Percentiles rank a stretch among this genome's conserved stretches.
phyloP scores from a whole-genome alignment of 2,113 vertebrate genomes.

The Bufo gargarizans region DNA sequence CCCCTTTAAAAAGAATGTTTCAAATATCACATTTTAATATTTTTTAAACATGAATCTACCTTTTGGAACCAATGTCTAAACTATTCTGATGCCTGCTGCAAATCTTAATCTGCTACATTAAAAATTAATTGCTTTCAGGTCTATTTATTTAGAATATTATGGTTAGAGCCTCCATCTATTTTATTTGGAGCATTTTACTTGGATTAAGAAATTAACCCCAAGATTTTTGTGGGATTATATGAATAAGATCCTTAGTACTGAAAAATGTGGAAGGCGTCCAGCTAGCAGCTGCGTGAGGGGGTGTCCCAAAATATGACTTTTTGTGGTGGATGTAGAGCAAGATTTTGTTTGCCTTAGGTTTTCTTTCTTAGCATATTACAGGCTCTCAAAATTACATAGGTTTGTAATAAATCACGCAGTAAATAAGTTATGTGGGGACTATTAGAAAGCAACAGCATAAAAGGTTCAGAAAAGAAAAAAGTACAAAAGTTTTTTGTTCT shows the following conservation, averaged over 20 bases:
- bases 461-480: not conserved
- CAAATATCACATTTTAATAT: not conserved
- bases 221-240: slow-evolving; percentile 55
- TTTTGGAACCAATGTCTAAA: not conserved
- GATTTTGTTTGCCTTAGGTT: slow-evolving; percentile 45
- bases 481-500: not conserved
- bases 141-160: slow-evolving; percentile 53
- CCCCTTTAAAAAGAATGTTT: not conserved
- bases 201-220: slow-evolving; percentile 58
- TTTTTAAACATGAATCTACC: not conserved
- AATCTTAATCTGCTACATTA: slow-evolving; percentile 39
- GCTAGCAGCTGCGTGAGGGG: slow-evolving; percentile 53
- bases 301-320: slow-evolving; percentile 52
- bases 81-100: not conserved
- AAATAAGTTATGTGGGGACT: slow-evolving; percentile 28
- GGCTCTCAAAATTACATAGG: slow-evolving; percentile 40
- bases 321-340: slow-evolving; percentile 43
- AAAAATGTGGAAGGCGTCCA: slow-evolving; percentile 50
- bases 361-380: slow-evolving; percentile 48
- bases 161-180: slow-evolving; percentile 43
- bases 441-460: not conserved
- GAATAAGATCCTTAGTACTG: slow-evolving; percentile 50
- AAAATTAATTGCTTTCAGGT: slow-evolving; percentile 53
- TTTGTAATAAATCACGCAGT: slow-evolving; percentile 27
- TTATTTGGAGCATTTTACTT: slow-evolving; percentile 53